Evolutionary conservation across 2,888 invertebrate genomes (phyloP).

Genomic region (Craniophora ligustri): DNA sequence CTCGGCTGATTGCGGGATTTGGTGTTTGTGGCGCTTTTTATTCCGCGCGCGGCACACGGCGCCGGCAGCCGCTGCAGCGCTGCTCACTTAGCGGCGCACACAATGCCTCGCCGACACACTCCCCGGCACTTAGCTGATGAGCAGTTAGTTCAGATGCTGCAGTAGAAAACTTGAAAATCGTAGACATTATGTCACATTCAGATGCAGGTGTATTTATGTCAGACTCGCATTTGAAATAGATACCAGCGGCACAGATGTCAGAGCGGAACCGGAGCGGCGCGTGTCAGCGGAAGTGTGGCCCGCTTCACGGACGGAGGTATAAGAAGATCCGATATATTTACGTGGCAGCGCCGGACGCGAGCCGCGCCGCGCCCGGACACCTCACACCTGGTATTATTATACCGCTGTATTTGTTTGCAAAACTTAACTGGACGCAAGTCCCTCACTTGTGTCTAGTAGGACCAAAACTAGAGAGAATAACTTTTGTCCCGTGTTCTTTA

Average conservation of each 20-base stretch:
- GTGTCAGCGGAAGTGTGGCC: slow-evolving; percentile 36
- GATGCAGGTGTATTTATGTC: slow-evolving; percentile 26
- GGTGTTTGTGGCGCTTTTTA: neutral
- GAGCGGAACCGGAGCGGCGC: neutral
- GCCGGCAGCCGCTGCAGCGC: neutral
- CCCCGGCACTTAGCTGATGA: slow-evolving; percentile 41
- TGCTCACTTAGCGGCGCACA: neutral
- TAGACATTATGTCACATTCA: slow-evolving; percentile 9
- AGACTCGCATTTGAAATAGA: slow-evolving; percentile 42
- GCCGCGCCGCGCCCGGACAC: neutral
- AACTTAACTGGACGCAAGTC: slow-evolving; percentile 1
- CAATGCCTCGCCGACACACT: neutral
- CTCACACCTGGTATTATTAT: neutral
- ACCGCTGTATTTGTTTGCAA: slow-evolving; percentile 3
- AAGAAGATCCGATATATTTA: neutral
- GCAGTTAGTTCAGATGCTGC: neutral
- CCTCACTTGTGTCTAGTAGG: neutral
- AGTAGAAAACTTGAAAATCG: neutral
- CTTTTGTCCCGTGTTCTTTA: too few relatives aligned
- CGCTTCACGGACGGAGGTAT: slow-evolving; percentile 6
- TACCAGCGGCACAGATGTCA: slow-evolving; percentile 20
- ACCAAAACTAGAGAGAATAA: too few relatives aligned
- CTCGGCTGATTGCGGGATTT: slow-evolving; percentile 17
- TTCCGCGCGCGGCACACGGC: neutral
- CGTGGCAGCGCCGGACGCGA: slow-evolving; percentile 2